Conservation (phyloP, 2,797 vertebrate species). For the Eptatretus atami region DNA sequence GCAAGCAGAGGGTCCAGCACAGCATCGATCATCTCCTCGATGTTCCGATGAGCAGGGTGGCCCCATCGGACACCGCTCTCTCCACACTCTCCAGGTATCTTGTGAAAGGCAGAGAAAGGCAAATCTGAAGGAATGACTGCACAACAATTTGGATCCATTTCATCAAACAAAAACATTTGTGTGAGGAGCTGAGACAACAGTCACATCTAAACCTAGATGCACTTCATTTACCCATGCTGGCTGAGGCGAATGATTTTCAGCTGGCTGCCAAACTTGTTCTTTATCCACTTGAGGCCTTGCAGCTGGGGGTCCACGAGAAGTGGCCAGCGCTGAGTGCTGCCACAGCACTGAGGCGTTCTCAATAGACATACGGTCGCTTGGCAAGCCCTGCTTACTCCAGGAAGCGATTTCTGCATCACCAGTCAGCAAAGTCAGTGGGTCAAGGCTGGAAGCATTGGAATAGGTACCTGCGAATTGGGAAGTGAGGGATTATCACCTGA, state of each 20-base stretch:
- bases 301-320: slow-evolving; percentile 45
- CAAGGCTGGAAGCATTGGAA: slow-evolving; percentile 28
- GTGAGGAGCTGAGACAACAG: no score
- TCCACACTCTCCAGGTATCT: slow-evolving; percentile 23
- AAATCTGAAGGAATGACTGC: no score
- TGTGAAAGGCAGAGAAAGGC: background rate
- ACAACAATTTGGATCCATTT: no score
- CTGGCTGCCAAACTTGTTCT: slow-evolving; percentile 24
- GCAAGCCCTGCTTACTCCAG: slow-evolving; percentile 40
- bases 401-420: slow-evolving; percentile 30
- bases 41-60: slow-evolving; percentile 24
- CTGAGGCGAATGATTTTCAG: slow-evolving; percentile 27
- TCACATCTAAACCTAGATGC: background rate
- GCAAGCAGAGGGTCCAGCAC: slow-evolving; percentile 27
- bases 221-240: slow-evolving; percentile 24
- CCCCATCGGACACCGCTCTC: slow-evolving; percentile 20
- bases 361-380: slow-evolving; percentile 36
- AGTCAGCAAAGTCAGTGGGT: slow-evolving; percentile 24
- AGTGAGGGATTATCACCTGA: no score
- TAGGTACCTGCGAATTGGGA: slow-evolving; percentile 19
- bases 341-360: slow-evolving; percentile 45
- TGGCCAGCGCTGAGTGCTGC: slow-evolving; percentile 34
- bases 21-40: slow-evolving; percentile 25
- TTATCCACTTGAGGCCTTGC: slow-evolving; percentile 43
- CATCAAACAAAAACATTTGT: no score